phyloP scores from a whole-genome alignment of 2,113 vertebrate species.

The Anhinga rufa region DNA sequence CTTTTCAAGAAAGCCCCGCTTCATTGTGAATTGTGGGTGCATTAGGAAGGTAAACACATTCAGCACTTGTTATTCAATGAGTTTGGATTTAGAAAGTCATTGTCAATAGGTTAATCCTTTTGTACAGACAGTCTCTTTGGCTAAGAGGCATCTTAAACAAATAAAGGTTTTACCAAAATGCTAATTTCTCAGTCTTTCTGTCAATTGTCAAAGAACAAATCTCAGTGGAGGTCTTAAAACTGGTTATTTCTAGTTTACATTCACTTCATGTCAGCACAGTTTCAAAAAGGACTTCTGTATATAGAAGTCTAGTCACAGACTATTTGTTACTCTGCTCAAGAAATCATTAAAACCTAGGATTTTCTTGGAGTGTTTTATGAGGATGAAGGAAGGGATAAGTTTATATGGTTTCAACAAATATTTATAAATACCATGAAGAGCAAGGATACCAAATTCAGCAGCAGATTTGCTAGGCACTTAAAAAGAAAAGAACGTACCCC shows the following conservation, averaged over 20 bases:
- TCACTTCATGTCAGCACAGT: slow-evolving; percentile 52
- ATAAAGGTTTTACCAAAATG: slow-evolving; percentile 75
- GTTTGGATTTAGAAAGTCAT: slow-evolving; percentile 72
- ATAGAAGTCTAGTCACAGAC: slow-evolving; percentile 48
- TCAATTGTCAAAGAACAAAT: slow-evolving; percentile 67
- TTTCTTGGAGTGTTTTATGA: slow-evolving; percentile 48
- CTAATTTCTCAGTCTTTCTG: slow-evolving; percentile 70
- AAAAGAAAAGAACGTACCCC: neutral
- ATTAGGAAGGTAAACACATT: slow-evolving; percentile 79
- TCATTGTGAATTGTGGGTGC: slow-evolving; percentile 74
- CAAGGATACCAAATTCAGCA: neutral
- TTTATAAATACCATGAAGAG: slow-evolving; percentile 26
- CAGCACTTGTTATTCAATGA: slow-evolving; percentile 77
- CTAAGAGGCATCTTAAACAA: slow-evolving; percentile 74
- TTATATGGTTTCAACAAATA: slow-evolving; percentile 43
- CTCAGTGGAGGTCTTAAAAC: slow-evolving; percentile 60
- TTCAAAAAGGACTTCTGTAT: slow-evolving; percentile 62
- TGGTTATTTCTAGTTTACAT: slow-evolving; percentile 68
- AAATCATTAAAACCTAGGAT: slow-evolving; percentile 56
- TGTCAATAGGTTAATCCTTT: slow-evolving; percentile 82
- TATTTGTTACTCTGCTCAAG: slow-evolving; percentile 60
- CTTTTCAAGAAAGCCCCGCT: slow-evolving; percentile 72
- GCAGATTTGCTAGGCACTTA: neutral
- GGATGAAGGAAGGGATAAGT: neutral
- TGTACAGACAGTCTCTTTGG: slow-evolving; percentile 70